Evolutionary conservation across 2,113 vertebrate genomes (phyloP), one percentile per base, ranked within the genome.

Genomic region (Otolemur garnettii): DNA sequence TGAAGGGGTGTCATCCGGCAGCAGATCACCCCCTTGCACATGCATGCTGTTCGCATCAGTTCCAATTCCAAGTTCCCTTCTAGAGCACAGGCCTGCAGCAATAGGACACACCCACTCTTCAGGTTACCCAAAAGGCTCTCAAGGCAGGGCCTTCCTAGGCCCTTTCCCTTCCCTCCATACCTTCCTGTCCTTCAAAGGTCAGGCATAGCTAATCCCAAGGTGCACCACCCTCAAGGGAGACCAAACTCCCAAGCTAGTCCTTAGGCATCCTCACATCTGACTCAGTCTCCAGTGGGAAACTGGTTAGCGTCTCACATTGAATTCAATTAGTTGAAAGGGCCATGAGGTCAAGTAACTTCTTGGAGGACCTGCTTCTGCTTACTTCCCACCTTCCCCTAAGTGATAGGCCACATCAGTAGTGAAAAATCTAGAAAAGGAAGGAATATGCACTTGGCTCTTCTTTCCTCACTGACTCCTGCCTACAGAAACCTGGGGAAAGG

Each of bases 1-100:
- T 99, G 99, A 89, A 99, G 98, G 0, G 99, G 99, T 0, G 99
- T 99, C 96, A 99, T 99, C 84, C 99, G 98, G 98, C 99, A 99
- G 98, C 99, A 99, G 97, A 99, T 99, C 75, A 99, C 99, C 0
- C 99, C 98, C 97, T 99, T 99, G 97, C 99, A 99, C 99, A 99
- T 98, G 89, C 99, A 99, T 0, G 99, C 99, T 0, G 99, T 99
- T 96, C 98, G 96, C 94, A 99, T 97, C 85, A 99, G 98, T 98
- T 99, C 99, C 98, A 99, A 7, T 92, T 99, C 98, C 98, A 99
- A 33, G 87, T 98, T 97, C 95, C 98, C 98, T 97, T 99, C 99
- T 96, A 99, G 98, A 0, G 99, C 99, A 0, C 98, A 98, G 2
- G 99, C 99, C 99, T 99, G 98, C 22, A 68, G 1, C 74, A 84